Conservation (phyloP, 2,888 invertebrate species). For the Athrips mouffetella region DNA sequence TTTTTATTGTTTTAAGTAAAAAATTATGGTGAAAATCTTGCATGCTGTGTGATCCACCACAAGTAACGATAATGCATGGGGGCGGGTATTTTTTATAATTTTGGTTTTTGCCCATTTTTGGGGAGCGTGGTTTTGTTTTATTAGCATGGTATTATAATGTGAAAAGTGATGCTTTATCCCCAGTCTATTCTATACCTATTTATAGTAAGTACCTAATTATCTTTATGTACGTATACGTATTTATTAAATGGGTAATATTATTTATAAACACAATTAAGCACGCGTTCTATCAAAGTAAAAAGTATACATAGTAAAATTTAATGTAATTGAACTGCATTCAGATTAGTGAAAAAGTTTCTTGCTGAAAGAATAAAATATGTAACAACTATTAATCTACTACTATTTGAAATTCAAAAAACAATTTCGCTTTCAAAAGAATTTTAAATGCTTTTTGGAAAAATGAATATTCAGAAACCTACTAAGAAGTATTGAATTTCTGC, state of each 20-base stretch:
- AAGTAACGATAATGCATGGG: too few relatives aligned
- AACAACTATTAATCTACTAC: too few relatives aligned
- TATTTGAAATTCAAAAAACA: too few relatives aligned
- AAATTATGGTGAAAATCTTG: not conserved
- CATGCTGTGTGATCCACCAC: not conserved
- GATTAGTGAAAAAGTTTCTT: too few relatives aligned
- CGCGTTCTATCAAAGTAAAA: slow-evolving; percentile 6
- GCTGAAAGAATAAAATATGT: too few relatives aligned
- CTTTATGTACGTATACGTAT: not conserved
- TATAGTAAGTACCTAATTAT: not conserved
- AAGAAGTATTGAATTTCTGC: too few relatives aligned
- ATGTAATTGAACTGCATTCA: too few relatives aligned
- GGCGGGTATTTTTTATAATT: not conserved
- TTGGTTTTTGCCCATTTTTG: not conserved
- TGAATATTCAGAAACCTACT: too few relatives aligned
- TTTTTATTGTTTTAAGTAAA: not conserved
- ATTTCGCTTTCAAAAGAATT: too few relatives aligned
- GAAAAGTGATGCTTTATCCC: not conserved
- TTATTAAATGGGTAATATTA: not conserved
- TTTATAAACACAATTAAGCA: not conserved
- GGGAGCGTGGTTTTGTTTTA: too few relatives aligned
- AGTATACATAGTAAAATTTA: too few relatives aligned
- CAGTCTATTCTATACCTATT: slow-evolving; percentile 4
- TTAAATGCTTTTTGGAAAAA: too few relatives aligned
- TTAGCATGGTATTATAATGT: slow-evolving; percentile 8